phyloP scores from a whole-genome alignment of 2,113 vertebrate genomes.

The Tachysurus vachellii region DNA sequence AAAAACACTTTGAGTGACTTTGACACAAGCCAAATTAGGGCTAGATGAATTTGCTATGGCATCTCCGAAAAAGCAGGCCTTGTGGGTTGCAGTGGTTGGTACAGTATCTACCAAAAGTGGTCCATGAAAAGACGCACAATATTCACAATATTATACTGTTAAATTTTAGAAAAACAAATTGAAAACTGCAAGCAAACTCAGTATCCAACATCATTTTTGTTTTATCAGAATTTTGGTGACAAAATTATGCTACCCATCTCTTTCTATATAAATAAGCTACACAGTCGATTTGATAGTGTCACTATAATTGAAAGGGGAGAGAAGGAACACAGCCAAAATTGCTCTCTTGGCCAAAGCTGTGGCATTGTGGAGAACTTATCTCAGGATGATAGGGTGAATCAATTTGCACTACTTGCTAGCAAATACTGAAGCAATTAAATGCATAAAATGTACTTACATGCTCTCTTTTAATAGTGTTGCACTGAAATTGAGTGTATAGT shows the following conservation, averaged over 20 bases:
- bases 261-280: background rate
- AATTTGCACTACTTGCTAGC: background rate
- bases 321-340: background rate
- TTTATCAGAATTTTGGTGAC: too few species aligned
- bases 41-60: too few species aligned
- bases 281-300: background rate
- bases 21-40: too few species aligned
- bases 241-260: background rate
- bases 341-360: background rate
- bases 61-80: too few species aligned
- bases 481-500: background rate
- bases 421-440: background rate
- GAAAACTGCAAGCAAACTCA: too few species aligned
- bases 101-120: too few species aligned
- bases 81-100: too few species aligned
- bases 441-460: background rate
- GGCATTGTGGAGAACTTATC: background rate
- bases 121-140: too few species aligned
- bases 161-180: too few species aligned
- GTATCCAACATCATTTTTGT: too few species aligned
- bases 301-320: background rate
- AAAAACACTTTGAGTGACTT: too few species aligned
- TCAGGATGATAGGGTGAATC: background rate
- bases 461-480: background rate
- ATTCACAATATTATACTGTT: too few species aligned